These are phyloP conservation scores for Scomber japonicus DNA, from an alignment of 2,113 vertebrate genomes.

Conservation along the genomic window DNA sequence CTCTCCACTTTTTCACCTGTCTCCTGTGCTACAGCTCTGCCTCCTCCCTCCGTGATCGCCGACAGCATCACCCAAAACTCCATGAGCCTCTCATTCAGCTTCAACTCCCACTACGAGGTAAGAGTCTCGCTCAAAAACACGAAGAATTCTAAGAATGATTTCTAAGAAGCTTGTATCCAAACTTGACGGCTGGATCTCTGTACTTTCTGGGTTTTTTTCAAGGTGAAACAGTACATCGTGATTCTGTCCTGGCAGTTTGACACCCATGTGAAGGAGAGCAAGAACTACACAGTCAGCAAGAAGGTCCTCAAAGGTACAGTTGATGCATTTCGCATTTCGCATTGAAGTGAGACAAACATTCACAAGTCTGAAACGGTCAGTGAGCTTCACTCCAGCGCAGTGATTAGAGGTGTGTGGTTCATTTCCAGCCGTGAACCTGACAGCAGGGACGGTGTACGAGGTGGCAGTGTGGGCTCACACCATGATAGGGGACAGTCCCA, in stretches of 20 bases:
- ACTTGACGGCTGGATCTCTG: background rate
- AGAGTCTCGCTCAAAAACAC: conserved; percentile 6
- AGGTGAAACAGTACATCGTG: conserved; percentile 91
- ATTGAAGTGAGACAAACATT: background rate
- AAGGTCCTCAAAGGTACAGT: conserved; percentile 87
- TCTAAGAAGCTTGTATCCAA: background rate
- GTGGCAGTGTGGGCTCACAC: conserved; percentile 95
- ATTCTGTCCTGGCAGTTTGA: conserved; percentile 95
- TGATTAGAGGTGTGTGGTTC: background rate
- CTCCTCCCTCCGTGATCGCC: conserved; percentile 88
- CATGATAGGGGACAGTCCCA: conserved; percentile 92
- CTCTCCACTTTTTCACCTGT: background rate
- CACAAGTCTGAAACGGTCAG: background rate
- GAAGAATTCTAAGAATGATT: background rate
- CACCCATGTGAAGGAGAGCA: conserved; percentile 91
- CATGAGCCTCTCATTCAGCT: conserved; percentile 88
- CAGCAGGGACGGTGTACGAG: conserved; percentile 93
- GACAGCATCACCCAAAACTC: conserved; percentile 85
- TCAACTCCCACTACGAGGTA: conserved; percentile 88
- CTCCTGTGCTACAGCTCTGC: conserved; percentile 85
- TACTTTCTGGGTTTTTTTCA: conserved; percentile 1
- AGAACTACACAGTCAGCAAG: conserved; percentile 84
- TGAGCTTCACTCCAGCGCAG: background rate
- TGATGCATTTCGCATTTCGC: background rate
- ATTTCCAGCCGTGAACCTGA: conserved; percentile 89